These are phyloP conservation scores for Prionace glauca DNA, from an alignment of 2,797 vertebrate genomes.

Conservation along the genomic window DNA sequence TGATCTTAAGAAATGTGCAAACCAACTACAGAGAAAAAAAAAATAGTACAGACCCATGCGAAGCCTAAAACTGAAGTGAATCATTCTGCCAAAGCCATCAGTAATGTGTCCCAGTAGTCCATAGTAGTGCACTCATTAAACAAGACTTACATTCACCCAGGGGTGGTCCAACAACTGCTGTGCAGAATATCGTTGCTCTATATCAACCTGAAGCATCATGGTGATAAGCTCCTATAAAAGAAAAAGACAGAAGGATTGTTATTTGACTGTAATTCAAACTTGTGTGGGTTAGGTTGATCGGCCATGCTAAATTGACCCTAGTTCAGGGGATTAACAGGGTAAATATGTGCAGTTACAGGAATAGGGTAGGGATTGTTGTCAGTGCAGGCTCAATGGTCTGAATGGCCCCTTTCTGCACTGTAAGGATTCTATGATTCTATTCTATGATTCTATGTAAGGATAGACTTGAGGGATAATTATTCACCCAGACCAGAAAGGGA, in stretches of 20 bases:
- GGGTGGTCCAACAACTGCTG: conserved; percentile 85
- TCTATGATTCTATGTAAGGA: too few species aligned
- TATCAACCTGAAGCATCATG: conserved; percentile 84
- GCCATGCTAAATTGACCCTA: too few species aligned
- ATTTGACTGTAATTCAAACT: neutral
- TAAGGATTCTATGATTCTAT: too few species aligned
- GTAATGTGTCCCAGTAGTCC: neutral
- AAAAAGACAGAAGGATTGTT: conserved; percentile 39
- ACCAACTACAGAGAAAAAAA: neutral
- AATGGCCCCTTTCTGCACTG: too few species aligned
- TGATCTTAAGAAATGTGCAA: neutral
- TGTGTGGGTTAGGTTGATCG: too few species aligned
- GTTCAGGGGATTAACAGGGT: too few species aligned
- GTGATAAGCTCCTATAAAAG: conserved; percentile 77
- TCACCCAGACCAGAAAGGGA: neutral
- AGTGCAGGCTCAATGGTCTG: too few species aligned
- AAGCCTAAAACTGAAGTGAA: neutral
- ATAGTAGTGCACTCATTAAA: neutral
- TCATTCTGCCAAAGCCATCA: neutral
- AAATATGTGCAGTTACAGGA: too few species aligned
- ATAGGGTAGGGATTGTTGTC: too few species aligned
- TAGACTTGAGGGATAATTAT: conserved; percentile 4
- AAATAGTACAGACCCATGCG: neutral
- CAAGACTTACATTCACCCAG: conserved; percentile 89
- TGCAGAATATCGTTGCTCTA: conserved; percentile 81